These are phyloP conservation scores for Sinocyclocheilus rhinocerous DNA, from an alignment of 2,113 vertebrate species.

Conservation along the genomic window DNA sequence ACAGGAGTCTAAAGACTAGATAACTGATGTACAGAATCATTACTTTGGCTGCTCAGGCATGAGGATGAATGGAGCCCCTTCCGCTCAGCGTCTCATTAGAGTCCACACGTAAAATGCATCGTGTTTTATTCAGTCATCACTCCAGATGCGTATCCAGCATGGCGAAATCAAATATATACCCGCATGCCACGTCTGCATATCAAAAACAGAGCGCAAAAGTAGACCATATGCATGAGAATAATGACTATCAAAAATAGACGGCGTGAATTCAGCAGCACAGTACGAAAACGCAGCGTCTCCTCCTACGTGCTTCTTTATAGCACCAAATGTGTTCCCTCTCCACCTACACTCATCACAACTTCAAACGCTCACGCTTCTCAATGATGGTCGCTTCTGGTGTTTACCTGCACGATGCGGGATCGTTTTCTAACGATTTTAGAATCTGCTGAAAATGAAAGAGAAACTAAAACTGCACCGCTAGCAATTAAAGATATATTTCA, in stretches of 20 bases:
- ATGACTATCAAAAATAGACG: slow-evolving; percentile 43
- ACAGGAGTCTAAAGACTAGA: slow-evolving; percentile 77
- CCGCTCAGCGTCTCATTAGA: slow-evolving; percentile 35
- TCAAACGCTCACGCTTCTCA: slow-evolving; percentile 41
- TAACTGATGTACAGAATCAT: slow-evolving; percentile 77
- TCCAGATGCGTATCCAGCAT: slow-evolving; percentile 19
- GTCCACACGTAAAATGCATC: slow-evolving; percentile 7
- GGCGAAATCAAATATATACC: slow-evolving; percentile 29
- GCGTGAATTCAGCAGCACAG: slow-evolving; percentile 39
- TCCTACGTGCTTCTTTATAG: slow-evolving; percentile 56
- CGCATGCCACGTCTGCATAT: neutral
- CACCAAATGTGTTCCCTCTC: slow-evolving; percentile 49
- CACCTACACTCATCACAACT: slow-evolving; percentile 51
- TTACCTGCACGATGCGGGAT: slow-evolving; percentile 17
- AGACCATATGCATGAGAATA: slow-evolving; percentile 33
- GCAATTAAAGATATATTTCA: slow-evolving; percentile 26
- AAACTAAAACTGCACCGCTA: neutral
- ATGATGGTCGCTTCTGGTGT: slow-evolving; percentile 32
- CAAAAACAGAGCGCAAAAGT: slow-evolving; percentile 6
- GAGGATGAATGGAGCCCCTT: slow-evolving; percentile 16
- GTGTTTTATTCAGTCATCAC: slow-evolving; percentile 20
- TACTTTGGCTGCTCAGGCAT: slow-evolving; percentile 48
- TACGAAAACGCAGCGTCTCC: slow-evolving; percentile 44
- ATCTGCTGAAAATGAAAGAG: slow-evolving; percentile 8
- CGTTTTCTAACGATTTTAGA: slow-evolving; percentile 16